phyloP scores from a whole-genome alignment of 2,113 vertebrate genomes.

The Lepus americanus region DNA sequence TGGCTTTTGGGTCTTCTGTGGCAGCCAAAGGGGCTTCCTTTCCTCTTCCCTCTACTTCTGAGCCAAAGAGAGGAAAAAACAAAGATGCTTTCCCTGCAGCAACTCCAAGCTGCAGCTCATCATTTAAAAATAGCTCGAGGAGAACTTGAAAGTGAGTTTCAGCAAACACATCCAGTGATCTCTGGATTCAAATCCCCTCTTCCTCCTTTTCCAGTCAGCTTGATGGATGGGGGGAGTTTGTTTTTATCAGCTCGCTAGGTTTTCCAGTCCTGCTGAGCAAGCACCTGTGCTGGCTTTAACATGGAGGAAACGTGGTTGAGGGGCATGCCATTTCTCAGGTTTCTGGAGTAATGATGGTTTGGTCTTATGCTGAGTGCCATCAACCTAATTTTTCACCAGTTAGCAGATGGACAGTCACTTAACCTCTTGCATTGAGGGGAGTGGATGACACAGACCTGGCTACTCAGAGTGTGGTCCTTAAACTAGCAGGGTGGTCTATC shows the following conservation, averaged over 20 bases:
- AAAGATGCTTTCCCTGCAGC: conserved; percentile 58
- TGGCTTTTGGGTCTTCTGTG: neutral
- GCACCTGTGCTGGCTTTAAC: conserved; percentile 58
- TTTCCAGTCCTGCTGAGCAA: conserved; percentile 23
- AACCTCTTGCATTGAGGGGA: neutral
- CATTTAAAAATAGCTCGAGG: conserved; percentile 59
- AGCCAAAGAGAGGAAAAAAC: conserved; percentile 60
- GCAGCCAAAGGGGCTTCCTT: neutral
- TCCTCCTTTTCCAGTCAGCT: conserved; percentile 62
- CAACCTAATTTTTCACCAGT: neutral
- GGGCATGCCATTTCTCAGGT: neutral
- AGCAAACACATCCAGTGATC: neutral
- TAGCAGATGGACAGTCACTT: conserved; percentile 10
- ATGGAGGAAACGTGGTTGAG: conserved; percentile 62
- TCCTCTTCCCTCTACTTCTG: neutral
- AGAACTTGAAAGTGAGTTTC: conserved; percentile 68
- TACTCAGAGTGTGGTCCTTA: neutral
- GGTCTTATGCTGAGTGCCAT: neutral
- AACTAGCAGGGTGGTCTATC: neutral
- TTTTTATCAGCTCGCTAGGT: conserved; percentile 64
- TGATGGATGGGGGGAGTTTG: neutral
- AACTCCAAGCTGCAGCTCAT: conserved; percentile 59
- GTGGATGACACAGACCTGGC: neutral
- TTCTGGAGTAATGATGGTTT: conserved; percentile 53
- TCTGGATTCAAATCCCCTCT: conserved; percentile 66